Evolutionary conservation across 2,888 invertebrate genomes (phyloP), one percentile per base, ranked within the genome.

Genomic region (Amphipyra berbera): DNA sequence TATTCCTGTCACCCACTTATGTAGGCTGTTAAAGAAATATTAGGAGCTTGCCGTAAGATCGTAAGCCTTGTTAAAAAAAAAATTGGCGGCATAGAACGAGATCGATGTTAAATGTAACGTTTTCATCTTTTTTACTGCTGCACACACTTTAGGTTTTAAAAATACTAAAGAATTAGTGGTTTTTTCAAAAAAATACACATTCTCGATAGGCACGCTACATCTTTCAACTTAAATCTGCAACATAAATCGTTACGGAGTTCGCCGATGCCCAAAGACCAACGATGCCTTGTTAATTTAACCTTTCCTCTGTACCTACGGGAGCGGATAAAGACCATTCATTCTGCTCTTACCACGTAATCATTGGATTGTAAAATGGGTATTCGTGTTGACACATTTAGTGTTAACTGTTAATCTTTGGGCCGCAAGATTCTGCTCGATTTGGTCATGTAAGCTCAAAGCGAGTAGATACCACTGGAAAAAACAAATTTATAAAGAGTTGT

Each of bases 241-340:
- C 52, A 52, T 47, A 52, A 65, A 58, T 61, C 37, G 53, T 52
- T 61, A 49, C 60, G 33, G 61, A 72, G 72, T 52, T 72, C 76
- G 73, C 38, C 68, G 73, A 79, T 69, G 74, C 78, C 76, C 75
- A 80, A 83, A 83, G 78, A 68, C 61, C 79, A 81, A 62, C 74
- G 79, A 73, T 65, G 79, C 82, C 56, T 79, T 74, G 78, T 73
- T 83, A 82, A 83, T 82, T 60, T 75, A 81, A 78, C 78, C 79
- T 81, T 82, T 77, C 75, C 73, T 53, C 53, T 69, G 54, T 38
- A n/a, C n/a, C n/a, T n/a, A 57, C 45, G 65, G 60, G 61, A 70
- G 71, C 66, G 62, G 75, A 67, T 68, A 70, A 63, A 68, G 68
- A 59, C 61, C 68, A 69, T 74, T 79, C 61, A 59, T 73, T 71